Evolutionary conservation across 2,888 invertebrate genomes (phyloP).

Genomic region (Epiperipatus broadwayi): DNA sequence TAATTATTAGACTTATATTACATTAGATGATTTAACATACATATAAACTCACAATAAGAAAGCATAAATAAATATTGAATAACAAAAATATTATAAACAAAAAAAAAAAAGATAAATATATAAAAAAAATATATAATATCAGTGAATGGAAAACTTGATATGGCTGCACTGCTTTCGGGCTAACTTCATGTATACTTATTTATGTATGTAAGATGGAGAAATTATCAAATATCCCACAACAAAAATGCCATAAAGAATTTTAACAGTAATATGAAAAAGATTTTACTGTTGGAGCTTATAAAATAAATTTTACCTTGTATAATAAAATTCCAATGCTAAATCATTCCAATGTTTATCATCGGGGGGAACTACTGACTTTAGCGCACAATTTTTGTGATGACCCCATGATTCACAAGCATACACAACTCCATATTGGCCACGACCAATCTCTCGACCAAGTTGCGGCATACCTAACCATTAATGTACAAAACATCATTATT

Average conservation of each 20-base stretch:
- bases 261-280: no score
- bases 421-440: conserved; percentile 77
- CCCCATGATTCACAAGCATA: conserved; percentile 59
- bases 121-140: no score
- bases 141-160: no score
- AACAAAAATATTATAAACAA: no score
- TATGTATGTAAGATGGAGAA: neutral
- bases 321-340: conserved; percentile 73
- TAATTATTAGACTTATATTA: no score
- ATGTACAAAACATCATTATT: neutral
- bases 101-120: no score
- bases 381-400: conserved; percentile 50
- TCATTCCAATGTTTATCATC: conserved; percentile 77
- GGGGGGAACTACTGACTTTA: conserved; percentile 69
- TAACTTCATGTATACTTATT: no score
- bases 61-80: no score
- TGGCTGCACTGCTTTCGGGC: no score
- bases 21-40: no score
- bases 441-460: conserved; percentile 36
- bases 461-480: conserved; percentile 30
- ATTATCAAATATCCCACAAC: neutral
- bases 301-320: conserved; percentile 42
- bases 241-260: neutral
- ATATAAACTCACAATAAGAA: no score
- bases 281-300: conserved; percentile 4